Evolutionary conservation across 2,888 invertebrate species (phyloP).

Genomic region (Cinara cedri): DNA sequence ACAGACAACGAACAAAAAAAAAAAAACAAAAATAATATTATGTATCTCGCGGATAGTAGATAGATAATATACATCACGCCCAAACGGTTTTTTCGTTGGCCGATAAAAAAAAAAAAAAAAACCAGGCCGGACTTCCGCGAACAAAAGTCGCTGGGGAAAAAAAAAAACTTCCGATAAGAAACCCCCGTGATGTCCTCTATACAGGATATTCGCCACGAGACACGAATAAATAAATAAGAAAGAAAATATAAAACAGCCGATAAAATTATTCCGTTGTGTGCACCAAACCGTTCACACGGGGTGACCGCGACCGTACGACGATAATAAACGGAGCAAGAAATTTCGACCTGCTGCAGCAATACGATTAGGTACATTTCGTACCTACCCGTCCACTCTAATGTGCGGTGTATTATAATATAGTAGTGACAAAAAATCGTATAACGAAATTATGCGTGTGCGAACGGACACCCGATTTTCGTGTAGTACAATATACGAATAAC

Average conservation of each 20-base stretch:
- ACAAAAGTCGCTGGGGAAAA: neutral
- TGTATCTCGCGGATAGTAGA: neutral
- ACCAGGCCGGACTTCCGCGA: neutral
- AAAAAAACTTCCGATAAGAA: conserved; percentile 22
- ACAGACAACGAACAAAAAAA: neutral
- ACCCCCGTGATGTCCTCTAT: conserved; percentile 6
- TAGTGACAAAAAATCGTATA: too few relatives aligned
- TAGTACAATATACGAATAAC: neutral
- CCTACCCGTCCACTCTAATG: neutral
- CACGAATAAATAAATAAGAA: too few relatives aligned
- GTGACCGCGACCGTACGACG: neutral
- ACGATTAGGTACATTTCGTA: neutral
- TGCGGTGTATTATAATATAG: neutral
- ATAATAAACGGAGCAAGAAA: neutral
- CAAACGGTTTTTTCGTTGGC: neutral
- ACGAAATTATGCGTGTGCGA: too few relatives aligned
- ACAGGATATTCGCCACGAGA: too few relatives aligned
- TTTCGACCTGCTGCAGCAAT: neutral
- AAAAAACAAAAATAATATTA: conserved; percentile 3
- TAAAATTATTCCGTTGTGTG: conserved; percentile 16
- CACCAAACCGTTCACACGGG: conserved; percentile 40
- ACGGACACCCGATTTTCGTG: conserved; percentile 4
- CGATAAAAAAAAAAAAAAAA: neutral
- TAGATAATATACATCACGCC: neutral
- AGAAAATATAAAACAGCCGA: conserved; percentile 22